Percentiles rank a stretch among this genome's conserved stretches.
Evolutionary conservation across 2,113 vertebrate species (phyloP).

Genomic region (Chaenocephalus aceratus): DNA sequence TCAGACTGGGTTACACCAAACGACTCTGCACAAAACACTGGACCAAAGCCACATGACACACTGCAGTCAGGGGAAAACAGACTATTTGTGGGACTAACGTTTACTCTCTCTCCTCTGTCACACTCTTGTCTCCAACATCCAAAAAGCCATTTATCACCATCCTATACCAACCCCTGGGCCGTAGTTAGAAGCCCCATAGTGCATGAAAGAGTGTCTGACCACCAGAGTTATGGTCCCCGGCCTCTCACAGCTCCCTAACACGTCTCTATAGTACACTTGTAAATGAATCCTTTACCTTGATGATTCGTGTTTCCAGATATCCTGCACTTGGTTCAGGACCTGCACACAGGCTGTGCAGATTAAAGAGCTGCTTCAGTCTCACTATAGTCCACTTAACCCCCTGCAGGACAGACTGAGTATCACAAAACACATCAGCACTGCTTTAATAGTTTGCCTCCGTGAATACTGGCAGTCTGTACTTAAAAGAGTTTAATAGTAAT

Average conservation of each 20-base stretch:
- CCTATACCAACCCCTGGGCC: slow-evolving; percentile 47
- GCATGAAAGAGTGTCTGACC: slow-evolving; percentile 60
- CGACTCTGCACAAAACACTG: slow-evolving; percentile 36
- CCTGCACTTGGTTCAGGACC: background rate
- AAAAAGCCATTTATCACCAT: slow-evolving; percentile 59
- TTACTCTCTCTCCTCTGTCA: slow-evolving; percentile 43
- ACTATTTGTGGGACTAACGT: slow-evolving; percentile 59
- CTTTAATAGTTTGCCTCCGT: too few species aligned
- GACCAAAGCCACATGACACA: slow-evolving; percentile 38
- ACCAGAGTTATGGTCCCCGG: background rate
- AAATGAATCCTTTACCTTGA: slow-evolving; percentile 4
- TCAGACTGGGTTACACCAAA: slow-evolving; percentile 58
- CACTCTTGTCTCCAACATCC: slow-evolving; percentile 36
- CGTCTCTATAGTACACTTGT: background rate
- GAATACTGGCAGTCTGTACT: background rate
- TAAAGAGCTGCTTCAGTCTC: background rate
- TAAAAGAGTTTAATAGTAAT: background rate
- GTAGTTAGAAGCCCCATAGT: slow-evolving; percentile 51
- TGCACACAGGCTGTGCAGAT: background rate
- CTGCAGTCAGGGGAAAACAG: slow-evolving; percentile 38
- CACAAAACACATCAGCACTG: background rate
- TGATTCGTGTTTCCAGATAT: background rate
- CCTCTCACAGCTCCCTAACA: background rate
- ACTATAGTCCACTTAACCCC: background rate
- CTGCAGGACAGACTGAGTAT: background rate